Base-by-base conservation (phyloP, 2,888 invertebrate species). In the Barypeithes pellucidus region DNA sequence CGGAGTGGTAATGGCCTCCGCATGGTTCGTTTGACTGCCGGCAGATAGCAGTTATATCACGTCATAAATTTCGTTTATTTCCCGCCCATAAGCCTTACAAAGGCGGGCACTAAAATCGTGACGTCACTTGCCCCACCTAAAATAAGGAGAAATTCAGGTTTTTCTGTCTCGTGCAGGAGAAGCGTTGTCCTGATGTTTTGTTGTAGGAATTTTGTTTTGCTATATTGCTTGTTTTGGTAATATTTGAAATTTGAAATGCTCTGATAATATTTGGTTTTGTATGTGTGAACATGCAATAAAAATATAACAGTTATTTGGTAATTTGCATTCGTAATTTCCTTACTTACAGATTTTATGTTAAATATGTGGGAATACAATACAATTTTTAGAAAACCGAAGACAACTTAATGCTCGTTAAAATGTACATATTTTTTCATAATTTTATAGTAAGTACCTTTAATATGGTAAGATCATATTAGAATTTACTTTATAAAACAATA, bases 1-100 rank as follows among this genome's bases (percentile, higher is more conserved):
- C 87, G 85, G 84, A 82, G 84, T 85, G 86, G 89, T 89, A 89
- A 89, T 89, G 89, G 89, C 89, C 88, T 87, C 89, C 88, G 85
- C 84, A 85, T 84, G 85, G 83, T 87, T 86, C 86, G 83, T 83
- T 84, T 84, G 84, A 84, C 83, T 83, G 85, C 87, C 88, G 86
- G 86, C 88, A 89, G 89, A 89, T 89, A 89, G 87, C 89, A 85
- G 84, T 86, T 86, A 86, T 85, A 86, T 86, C 87, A 87, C 87
- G 79, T 86, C 86, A 81, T 87, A 87, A 87, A 87, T 87, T 86
- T 85, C 82, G 83, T 85, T 86, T 83, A 84, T 85, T 88, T 88
- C 89, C 89, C 89, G 89, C 89, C 89, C 89, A 89, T 88, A 85
- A 86, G 85, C 83, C 84, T 84, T 83, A 81, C 83, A 86, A 86